phyloP scores from a whole-genome alignment of 2,797 vertebrate species.

The Sylvia borin region DNA sequence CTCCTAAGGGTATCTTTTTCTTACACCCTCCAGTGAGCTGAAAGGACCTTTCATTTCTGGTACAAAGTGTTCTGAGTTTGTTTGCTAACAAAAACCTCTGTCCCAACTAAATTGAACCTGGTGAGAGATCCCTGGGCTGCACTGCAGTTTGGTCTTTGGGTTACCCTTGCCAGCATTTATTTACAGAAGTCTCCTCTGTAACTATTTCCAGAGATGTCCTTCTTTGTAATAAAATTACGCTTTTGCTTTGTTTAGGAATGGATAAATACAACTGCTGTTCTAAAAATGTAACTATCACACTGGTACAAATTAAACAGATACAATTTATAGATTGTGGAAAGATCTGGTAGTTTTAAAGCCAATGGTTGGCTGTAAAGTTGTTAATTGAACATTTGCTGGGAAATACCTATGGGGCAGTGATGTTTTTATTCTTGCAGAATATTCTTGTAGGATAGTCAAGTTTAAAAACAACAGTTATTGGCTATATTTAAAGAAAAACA shows the following conservation, averaged over 20 bases:
- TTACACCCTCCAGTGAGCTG: background rate
- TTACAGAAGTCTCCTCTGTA: background rate
- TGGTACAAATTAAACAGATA: background rate
- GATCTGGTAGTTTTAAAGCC: background rate
- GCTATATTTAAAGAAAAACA: background rate
- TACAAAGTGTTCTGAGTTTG: background rate
- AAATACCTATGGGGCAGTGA: background rate
- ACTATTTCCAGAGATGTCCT: background rate
- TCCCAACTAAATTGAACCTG: background rate
- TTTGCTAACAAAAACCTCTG: background rate
- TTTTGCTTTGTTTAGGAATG: background rate
- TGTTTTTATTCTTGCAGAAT: constrained; percentile 19
- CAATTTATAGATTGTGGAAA: background rate
- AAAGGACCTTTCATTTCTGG: background rate
- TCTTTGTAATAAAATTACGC: background rate
- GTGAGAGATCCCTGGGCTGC: background rate
- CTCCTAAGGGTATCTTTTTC: background rate
- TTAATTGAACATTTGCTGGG: constrained; percentile 15
- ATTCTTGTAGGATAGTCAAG: background rate
- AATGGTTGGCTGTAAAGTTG: background rate
- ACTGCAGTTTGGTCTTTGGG: background rate
- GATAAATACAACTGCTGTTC: background rate
- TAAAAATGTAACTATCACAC: background rate
- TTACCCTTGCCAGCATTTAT: background rate
- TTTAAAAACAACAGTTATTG: constrained; percentile 14